Conservation (phyloP, 2,888 invertebrate species). For the Mantis religiosa region DNA sequence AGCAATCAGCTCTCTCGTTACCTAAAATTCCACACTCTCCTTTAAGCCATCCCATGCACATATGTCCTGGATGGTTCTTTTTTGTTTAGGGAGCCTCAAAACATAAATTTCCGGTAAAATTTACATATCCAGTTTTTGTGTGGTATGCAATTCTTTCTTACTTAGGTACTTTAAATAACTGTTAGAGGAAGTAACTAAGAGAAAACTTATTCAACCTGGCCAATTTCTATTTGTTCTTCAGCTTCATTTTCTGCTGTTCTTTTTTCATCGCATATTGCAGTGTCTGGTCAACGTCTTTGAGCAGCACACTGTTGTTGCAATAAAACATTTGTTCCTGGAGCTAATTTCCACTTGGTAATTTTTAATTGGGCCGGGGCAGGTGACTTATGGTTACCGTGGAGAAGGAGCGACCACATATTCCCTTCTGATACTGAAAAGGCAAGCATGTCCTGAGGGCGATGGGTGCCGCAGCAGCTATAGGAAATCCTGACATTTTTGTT, state of each 20-base stretch:
- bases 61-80: too few relatives aligned
- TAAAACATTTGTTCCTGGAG: background rate
- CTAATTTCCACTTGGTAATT: background rate
- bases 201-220: too few relatives aligned
- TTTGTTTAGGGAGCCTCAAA: accelerated
- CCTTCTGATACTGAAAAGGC: background rate
- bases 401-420: background rate
- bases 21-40: too few relatives aligned
- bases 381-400: background rate
- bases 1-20: too few relatives aligned
- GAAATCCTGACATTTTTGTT: background rate
- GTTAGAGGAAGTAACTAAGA: too few relatives aligned
- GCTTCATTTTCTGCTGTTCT: background rate
- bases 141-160: too few relatives aligned
- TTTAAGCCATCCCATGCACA: too few relatives aligned
- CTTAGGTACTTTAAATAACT: too few relatives aligned
- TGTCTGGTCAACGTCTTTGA: background rate
- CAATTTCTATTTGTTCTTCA: background rate
- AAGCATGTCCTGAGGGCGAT: background rate
- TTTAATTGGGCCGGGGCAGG: background rate
- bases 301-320: background rate
- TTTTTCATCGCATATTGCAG: too few relatives aligned
- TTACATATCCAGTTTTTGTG: too few relatives aligned
- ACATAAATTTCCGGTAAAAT: too few relatives aligned
- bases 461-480: background rate